Conservation (phyloP, 2,113 vertebrate species). For the Callionymus lyra region DNA sequence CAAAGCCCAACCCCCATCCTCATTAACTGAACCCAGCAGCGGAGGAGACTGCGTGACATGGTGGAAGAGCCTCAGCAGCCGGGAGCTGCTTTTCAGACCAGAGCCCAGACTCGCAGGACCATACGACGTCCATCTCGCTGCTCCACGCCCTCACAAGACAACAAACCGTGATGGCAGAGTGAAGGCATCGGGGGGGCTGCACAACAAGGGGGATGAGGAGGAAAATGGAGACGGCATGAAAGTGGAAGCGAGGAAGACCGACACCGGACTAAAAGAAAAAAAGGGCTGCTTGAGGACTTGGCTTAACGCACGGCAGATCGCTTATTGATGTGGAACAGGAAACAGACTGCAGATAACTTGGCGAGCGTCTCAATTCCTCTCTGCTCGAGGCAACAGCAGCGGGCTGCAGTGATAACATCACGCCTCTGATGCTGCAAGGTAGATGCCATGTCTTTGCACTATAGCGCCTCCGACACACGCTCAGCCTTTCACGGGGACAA, state of each 20-base stretch:
- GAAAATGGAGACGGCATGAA: neutral
- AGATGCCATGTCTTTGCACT: too few relatives aligned
- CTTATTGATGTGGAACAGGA: constrained; percentile 7
- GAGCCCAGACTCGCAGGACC: constrained; percentile 14
- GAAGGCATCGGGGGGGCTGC: constrained; percentile 1
- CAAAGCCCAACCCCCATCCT: constrained; percentile 35
- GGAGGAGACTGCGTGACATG: constrained; percentile 41
- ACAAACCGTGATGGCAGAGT: constrained; percentile 4
- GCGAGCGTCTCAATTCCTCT: too few relatives aligned
- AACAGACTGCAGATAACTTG: neutral
- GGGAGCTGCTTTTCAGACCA: constrained; percentile 23
- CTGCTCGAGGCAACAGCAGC: too few relatives aligned
- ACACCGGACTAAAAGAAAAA: constrained; percentile 2
- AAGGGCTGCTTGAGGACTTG: too few relatives aligned
- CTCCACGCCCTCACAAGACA: constrained; percentile 20
- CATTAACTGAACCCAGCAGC: constrained; percentile 34
- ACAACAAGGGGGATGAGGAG: constrained; percentile 8
- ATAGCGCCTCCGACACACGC: too few relatives aligned
- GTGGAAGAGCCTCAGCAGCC: constrained; percentile 36
- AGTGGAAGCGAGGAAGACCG: neutral
- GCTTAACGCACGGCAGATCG: too few relatives aligned
- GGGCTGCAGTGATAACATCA: too few relatives aligned
- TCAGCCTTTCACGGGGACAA: too few relatives aligned
- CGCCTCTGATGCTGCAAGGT: too few relatives aligned
- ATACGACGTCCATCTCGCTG: constrained; percentile 13